A percentile compares a stretch with the other conserved stretches of the same genome.
Conservation (phyloP, 2,888 invertebrate species). For the Germaria angustata region DNA sequence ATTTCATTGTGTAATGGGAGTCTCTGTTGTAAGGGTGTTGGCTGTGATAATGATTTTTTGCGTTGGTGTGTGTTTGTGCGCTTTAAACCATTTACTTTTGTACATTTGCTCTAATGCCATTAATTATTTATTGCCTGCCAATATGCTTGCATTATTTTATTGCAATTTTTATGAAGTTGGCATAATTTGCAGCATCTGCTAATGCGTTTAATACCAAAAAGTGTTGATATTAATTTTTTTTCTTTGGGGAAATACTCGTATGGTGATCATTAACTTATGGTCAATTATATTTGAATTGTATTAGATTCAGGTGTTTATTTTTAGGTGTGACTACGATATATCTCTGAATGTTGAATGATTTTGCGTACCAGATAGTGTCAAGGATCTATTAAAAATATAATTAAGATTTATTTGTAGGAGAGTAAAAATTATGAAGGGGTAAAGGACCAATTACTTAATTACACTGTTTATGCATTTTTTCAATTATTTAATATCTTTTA, state of each 20-base stretch:
- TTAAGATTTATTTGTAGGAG: too few relatives aligned
- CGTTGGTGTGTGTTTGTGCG: not conserved
- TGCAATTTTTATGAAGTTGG: constrained; percentile 45
- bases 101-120: constrained; percentile 1
- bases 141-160: constrained; percentile 3
- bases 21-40: not conserved
- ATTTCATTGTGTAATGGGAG: constrained; percentile 18
- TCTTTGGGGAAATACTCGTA: too few relatives aligned
- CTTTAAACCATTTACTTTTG: not conserved
- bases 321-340: too few relatives aligned
- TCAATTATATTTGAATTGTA: constrained; percentile 7
- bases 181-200: constrained; percentile 42
- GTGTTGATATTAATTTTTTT: too few relatives aligned
- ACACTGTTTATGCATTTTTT: too few relatives aligned
- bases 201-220: constrained; percentile 22
- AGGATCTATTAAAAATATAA: too few relatives aligned
- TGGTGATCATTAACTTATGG: constrained; percentile 31
- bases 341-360: too few relatives aligned
- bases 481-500: too few relatives aligned
- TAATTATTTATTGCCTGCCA: constrained; percentile 42
- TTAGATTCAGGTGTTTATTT: too few relatives aligned
- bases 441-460: too few relatives aligned
- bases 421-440: too few relatives aligned
- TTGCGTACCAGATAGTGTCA: too few relatives aligned
- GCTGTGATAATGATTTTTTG: not conserved